These are phyloP conservation scores for Pristiophorus japonicus DNA, from an alignment of 2,113 vertebrate genomes.

Conservation along the genomic window DNA sequence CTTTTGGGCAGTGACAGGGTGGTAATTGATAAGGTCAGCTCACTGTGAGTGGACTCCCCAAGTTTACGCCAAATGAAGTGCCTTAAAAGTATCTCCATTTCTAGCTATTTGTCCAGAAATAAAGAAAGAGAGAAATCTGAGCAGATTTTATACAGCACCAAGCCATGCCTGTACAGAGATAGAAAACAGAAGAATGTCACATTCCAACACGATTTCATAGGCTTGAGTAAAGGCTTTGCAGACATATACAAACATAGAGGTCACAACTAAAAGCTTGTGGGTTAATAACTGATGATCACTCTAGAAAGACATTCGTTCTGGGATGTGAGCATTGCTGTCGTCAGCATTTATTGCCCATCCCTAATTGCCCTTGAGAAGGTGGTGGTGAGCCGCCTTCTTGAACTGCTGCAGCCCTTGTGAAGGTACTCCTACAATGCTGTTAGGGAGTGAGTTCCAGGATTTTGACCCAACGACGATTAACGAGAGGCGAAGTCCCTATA, in stretches of 20 bases:
- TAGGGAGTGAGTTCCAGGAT: no score
- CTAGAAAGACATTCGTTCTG: no score
- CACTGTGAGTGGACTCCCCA: not conserved
- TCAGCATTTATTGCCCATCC: no score
- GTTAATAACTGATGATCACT: not conserved
- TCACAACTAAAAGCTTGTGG: not conserved
- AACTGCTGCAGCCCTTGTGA: no score
- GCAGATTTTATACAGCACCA: not conserved
- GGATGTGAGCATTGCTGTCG: no score
- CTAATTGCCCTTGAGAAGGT: no score
- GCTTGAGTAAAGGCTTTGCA: not conserved
- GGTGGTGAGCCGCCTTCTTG: no score
- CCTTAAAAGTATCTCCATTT: not conserved
- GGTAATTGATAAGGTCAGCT: not conserved
- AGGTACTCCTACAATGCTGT: no score
- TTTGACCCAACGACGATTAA: no score
- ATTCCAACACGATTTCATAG: not conserved
- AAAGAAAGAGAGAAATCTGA: not conserved
- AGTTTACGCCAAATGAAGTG: not conserved
- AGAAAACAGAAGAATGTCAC: not conserved
- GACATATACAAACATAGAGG: not conserved
- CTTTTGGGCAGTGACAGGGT: not conserved
- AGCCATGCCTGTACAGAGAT: not conserved
- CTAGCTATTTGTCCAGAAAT: not conserved
- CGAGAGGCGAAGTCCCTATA: no score